Evolutionary conservation across 2,888 invertebrate genomes (phyloP).

Genomic region (Eremobia ochroleuca): DNA sequence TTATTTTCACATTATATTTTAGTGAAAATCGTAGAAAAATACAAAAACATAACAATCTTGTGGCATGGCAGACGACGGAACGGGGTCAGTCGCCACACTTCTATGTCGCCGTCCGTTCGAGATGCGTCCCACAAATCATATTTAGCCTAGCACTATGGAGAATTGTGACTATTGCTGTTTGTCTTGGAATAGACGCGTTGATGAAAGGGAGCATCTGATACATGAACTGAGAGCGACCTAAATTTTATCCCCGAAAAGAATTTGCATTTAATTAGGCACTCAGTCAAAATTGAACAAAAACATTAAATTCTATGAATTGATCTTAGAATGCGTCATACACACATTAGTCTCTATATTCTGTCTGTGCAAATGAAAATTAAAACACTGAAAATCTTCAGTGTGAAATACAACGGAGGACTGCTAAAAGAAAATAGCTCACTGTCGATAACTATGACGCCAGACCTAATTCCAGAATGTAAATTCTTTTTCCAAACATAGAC

Average conservation of each 20-base stretch:
- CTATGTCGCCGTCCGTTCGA: constrained; percentile 79
- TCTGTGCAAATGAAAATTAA: constrained; percentile 16
- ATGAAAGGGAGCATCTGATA: constrained; percentile 81
- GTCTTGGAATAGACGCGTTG: constrained; percentile 83
- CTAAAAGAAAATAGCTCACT: constrained; percentile 24
- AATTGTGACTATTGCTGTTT: constrained; percentile 84
- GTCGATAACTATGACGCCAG: constrained; percentile 42
- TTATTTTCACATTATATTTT: constrained; percentile 62
- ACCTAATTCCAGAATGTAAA: constrained; percentile 30
- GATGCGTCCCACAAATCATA: constrained; percentile 87
- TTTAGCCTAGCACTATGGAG: constrained; percentile 84
- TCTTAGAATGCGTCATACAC: constrained; percentile 14
- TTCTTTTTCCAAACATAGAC: constrained; percentile 74
- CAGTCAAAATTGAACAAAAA: constrained; percentile 31
- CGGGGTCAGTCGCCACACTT: constrained; percentile 82
- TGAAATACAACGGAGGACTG: constrained; percentile 5
- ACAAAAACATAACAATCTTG: constrained; percentile 70
- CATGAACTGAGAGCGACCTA: constrained; percentile 77
- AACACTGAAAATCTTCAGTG: constrained; percentile 5
- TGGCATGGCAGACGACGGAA: constrained; percentile 74
- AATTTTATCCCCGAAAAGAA: constrained; percentile 64
- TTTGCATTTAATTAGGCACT: constrained; percentile 53
- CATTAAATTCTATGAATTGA: constrained; percentile 24
- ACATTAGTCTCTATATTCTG: constrained; percentile 7
- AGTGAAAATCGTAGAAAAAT: constrained; percentile 62